These are phyloP conservation scores for Aphrophora alni DNA, from an alignment of 2,888 invertebrate genomes.

Conservation along the genomic window DNA sequence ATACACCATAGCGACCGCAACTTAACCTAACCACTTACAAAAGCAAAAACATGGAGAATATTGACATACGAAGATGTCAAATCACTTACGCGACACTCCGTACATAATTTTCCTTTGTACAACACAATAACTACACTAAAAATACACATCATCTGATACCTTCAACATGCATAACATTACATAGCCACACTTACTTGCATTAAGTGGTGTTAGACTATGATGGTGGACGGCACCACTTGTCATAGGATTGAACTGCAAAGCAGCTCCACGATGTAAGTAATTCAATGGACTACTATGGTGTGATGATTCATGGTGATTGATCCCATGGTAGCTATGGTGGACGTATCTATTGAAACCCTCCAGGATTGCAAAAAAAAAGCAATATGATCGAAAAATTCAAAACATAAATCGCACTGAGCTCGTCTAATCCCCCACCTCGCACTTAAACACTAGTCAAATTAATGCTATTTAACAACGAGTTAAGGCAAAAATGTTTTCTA, in stretches of 20 bases:
- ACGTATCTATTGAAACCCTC: neutral
- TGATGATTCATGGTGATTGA: neutral
- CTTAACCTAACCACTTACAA: too few relatives aligned
- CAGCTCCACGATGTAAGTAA: neutral
- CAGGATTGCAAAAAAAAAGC: neutral
- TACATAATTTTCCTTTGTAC: too few relatives aligned
- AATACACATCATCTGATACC: too few relatives aligned
- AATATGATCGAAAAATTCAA: neutral
- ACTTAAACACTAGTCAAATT: too few relatives aligned
- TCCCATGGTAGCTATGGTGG: neutral
- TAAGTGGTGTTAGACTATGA: neutral
- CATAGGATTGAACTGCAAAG: neutral
- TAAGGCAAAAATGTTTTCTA: neutral
- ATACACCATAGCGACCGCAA: too few relatives aligned
- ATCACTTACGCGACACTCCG: too few relatives aligned
- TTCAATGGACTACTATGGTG: neutral
- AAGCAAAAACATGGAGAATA: too few relatives aligned
- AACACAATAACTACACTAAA: too few relatives aligned
- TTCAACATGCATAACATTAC: too few relatives aligned
- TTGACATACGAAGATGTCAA: too few relatives aligned
- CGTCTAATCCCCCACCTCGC: neutral
- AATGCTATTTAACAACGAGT: too few relatives aligned
- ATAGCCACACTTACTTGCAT: constrained; percentile 2
- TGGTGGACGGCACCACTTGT: constrained; percentile 5
- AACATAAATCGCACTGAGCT: too few relatives aligned